phyloP scores from a whole-genome alignment of 2,797 vertebrate species.

The Kryptolebias ocellatus region DNA sequence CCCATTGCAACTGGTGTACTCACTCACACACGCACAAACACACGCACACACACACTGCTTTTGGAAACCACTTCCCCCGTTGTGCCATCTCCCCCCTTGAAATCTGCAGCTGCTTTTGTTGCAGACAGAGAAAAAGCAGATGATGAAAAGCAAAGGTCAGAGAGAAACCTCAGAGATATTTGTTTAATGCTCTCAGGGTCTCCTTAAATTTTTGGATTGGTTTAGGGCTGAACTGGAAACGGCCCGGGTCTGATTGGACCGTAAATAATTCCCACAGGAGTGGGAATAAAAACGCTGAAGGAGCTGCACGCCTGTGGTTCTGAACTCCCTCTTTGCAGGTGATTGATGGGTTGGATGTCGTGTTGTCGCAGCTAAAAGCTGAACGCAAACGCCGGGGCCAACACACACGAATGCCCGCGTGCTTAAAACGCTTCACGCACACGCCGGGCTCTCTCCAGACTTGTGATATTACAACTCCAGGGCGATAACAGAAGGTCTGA shows the following conservation, averaged over 20 bases:
- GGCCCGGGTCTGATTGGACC: slow-evolving; percentile 68
- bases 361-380: slow-evolving; percentile 31
- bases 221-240: slow-evolving; percentile 66
- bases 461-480: slow-evolving; percentile 8
- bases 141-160: slow-evolving; percentile 58
- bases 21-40: slow-evolving; percentile 17
- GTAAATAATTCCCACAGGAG: slow-evolving; percentile 73
- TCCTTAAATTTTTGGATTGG: slow-evolving; percentile 72
- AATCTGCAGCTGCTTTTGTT: slow-evolving; percentile 31
- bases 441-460: slow-evolving; percentile 6
- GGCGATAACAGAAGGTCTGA: slow-evolving; percentile 34
- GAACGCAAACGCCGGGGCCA: slow-evolving; percentile 28
- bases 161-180: slow-evolving; percentile 25
- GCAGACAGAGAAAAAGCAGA: slow-evolving; percentile 24
- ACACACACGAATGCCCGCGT: not conserved
- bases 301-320: slow-evolving; percentile 48
- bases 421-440: not conserved
- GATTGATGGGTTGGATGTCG: slow-evolving; percentile 52
- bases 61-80: slow-evolving; percentile 34
- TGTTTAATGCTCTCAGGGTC: slow-evolving; percentile 64
- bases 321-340: slow-evolving; percentile 36
- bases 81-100: slow-evolving; percentile 16
- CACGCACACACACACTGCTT: slow-evolving; percentile 20
- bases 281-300: slow-evolving; percentile 57
- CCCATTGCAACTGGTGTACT: slow-evolving; percentile 8